Percentiles rank a stretch among this genome's conserved stretches.
phyloP scores from a whole-genome alignment of 2,113 vertebrate genomes.

The Scopus umbretta region DNA sequence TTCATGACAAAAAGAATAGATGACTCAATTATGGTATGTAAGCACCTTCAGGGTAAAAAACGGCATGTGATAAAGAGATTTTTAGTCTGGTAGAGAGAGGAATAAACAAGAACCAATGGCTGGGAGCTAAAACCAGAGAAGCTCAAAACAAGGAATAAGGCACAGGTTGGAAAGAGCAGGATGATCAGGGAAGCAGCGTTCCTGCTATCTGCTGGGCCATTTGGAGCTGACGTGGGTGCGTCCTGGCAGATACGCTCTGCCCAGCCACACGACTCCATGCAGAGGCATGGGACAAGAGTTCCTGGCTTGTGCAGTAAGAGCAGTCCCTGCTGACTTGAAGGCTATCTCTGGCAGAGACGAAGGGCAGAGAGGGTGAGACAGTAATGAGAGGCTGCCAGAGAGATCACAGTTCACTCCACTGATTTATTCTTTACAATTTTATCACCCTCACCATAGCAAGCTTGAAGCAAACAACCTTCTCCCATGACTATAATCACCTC shows the following conservation, averaged over 20 bases:
- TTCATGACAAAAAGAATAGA: not conserved
- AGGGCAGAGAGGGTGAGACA: not conserved
- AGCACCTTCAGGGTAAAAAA: not conserved
- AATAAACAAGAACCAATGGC: not conserved
- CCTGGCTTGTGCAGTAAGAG: not conserved
- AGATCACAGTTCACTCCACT: not conserved
- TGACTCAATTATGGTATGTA: not conserved
- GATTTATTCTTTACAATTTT: not conserved
- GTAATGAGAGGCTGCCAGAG: not conserved
- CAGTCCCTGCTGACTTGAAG: not conserved
- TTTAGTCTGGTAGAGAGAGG: not conserved
- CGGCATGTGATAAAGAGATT: not conserved
- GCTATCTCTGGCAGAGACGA: not conserved
- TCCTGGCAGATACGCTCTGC: not conserved
- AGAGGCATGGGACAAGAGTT: not conserved
- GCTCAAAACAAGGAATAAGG: not conserved
- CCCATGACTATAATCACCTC: not conserved
- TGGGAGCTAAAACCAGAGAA: not conserved
- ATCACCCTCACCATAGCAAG: not conserved
- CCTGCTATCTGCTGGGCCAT: not conserved
- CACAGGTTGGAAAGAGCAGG: not conserved
- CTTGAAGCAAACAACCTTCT: not conserved
- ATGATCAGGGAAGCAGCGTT: rapidly evolving
- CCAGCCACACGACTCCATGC: not conserved
- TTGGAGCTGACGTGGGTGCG: rapidly evolving